Evolutionary conservation across 2,113 vertebrate species (phyloP), one percentile per base, ranked within the genome.

Genomic region (Atlantisia rogersi): DNA sequence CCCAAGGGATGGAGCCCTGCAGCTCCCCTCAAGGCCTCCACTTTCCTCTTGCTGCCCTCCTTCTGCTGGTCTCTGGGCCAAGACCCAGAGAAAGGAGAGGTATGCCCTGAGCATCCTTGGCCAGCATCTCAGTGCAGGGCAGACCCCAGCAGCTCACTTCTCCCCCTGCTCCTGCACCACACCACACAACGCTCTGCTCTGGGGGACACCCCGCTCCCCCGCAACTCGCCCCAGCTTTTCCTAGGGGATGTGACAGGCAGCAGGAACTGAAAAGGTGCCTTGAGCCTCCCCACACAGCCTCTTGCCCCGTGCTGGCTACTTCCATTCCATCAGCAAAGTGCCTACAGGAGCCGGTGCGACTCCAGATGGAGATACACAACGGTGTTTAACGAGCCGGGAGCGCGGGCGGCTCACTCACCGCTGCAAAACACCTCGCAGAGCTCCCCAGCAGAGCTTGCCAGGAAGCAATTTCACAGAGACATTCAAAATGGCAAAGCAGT

Each of bases 161-260:
- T 6, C 8, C 22, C 29, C 39, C 69, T 18, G 71, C 74, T 63
- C 50, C 78, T 5, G 11, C 0, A 3, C 28, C 78, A 14, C 25
- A 0, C 4, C 76, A 62, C 5, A 2, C 2, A 67, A 10, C 2
- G 0, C 11, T 14, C 59, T 0, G 7, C 60, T 7, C 28, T 22
- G 0, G 71, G 64, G 29, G 8, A 75, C 19, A 26, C 70, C 22
- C 71, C 1, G 16, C 48, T 31, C 35, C 12, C 32, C 21, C 0
- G 1, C 40, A 32, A 62, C 17, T 9, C 8, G 5, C 10, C 60
- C 35, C 71, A 22, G 53, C 39, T 39, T 14, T 29, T 20, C 86
- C 59, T 82, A 11, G 42, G 55, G 52, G 56, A 32, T 62, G 50
- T 1, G 4, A 16, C 22, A 20, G 55, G 59, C 65, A 82, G 56